Evolutionary conservation across 2,113 vertebrate species (phyloP).

Genomic region (Microcebus tavaratra): DNA sequence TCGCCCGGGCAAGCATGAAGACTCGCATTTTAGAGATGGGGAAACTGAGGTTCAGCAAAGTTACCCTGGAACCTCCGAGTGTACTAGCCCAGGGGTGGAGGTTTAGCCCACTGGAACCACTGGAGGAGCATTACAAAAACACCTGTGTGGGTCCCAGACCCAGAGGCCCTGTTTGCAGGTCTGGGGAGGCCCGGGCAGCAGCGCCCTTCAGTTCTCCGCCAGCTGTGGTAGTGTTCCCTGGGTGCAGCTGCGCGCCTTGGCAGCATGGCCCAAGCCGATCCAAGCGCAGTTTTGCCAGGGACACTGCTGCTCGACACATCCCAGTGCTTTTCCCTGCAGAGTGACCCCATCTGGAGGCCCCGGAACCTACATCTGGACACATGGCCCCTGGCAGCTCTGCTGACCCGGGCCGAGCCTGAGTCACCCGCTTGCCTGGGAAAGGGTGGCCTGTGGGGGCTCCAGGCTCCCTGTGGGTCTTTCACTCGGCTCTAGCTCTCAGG

Average conservation of each 20-base stretch:
- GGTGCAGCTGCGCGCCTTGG: fast-evolving
- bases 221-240: too few relatives aligned
- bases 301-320: fast-evolving
- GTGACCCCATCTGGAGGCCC: neutral
- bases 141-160: neutral
- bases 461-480: neutral
- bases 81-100: neutral
- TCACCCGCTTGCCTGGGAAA: neutral
- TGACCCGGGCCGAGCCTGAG: fast-evolving
- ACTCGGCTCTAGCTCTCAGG: neutral
- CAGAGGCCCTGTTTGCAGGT: too few relatives aligned
- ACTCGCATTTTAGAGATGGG: neutral
- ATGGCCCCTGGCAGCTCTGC: neutral
- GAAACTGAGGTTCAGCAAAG: neutral
- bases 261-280: fast-evolving
- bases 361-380: neutral
- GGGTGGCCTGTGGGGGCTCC: neutral
- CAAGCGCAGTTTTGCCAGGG: neutral
- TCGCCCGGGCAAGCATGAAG: neutral
- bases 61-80: neutral
- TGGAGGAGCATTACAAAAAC: too few relatives aligned
- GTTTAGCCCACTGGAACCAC: neutral
- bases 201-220: fast-evolving
- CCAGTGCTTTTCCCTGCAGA: neutral
- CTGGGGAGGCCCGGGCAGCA: neutral